Conservation (phyloP, 2,888 invertebrate species). For the Morpho achilles region DNA sequence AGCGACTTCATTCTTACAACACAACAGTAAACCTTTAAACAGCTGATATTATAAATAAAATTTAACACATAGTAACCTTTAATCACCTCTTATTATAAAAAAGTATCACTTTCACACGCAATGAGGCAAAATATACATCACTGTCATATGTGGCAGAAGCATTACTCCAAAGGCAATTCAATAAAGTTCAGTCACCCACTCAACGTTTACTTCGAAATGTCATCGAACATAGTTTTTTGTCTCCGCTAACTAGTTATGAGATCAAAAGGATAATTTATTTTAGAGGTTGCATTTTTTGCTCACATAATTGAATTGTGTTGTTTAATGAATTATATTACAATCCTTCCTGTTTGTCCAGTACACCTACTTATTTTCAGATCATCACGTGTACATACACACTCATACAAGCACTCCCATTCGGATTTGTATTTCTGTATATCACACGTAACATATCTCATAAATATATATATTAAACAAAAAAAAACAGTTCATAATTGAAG, state of each 20-base stretch:
- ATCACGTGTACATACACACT: too few relatives aligned
- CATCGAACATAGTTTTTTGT: constrained; percentile 37
- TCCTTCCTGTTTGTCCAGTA: constrained; percentile 26
- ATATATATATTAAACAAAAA: too few relatives aligned
- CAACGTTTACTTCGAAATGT: constrained; percentile 34
- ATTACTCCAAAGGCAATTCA: constrained; percentile 6
- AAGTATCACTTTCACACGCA: background rate
- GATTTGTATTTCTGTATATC: too few relatives aligned
- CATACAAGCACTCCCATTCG: too few relatives aligned
- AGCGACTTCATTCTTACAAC: too few relatives aligned
- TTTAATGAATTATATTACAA: constrained; percentile 23
- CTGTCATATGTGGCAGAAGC: background rate
- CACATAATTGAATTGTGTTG: constrained; percentile 21
- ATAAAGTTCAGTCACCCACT: constrained; percentile 24
- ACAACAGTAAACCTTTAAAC: too few relatives aligned
- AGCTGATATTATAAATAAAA: too few relatives aligned
- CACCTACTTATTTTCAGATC: constrained; percentile 2
- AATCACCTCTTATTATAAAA: too few relatives aligned
- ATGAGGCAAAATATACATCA: background rate
- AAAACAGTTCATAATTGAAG: too few relatives aligned
- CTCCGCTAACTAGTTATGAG: constrained; percentile 22
- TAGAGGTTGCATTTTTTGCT: constrained; percentile 31
- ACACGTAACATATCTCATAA: too few relatives aligned
- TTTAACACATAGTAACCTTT: too few relatives aligned
- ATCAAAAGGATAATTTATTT: constrained; percentile 30